Base-by-base conservation (phyloP, 92 coral and sea anemone genomes). In the Siderastrea radians region DNA sequence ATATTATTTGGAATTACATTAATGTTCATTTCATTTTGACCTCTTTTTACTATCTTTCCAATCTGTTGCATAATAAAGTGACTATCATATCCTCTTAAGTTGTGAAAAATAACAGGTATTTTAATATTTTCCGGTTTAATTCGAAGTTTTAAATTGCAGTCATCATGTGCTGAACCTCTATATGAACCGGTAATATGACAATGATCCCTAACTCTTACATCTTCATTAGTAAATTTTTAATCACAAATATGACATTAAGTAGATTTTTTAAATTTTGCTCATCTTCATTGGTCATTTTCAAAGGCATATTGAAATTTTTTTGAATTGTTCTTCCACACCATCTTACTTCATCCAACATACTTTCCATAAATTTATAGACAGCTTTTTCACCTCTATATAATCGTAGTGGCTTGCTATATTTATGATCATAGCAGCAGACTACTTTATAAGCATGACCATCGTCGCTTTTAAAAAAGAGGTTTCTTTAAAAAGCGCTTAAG, bases 1-100 rank as follows among this genome's bases (percentile, higher is more conserved):
- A 84, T 74, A 11, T 84, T 84, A 49, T 84, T 84, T 3, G 81
- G 81, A 1, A 84, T 72, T 0, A 4, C 80, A 58, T 84, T 84
- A 2, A 72, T 55, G 3, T 26, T 60, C 70, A 51, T 15, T 46
- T 84, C 12, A 7, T 67, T 49, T 68, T 48, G 49, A 44, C 11
- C 6, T 2, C 5, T 66, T 26, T 66, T 66, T 7, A 1, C 12
- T 19, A 68, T 6, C 7, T 68, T 13, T 43, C 72, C 72, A 26
- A 69, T 45, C 4, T 69, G 1, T 46, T 69, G 53, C 74, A 45
- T 69, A 9, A 69, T 69, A 5, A 69, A 69, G 6, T 47, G 74
- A 7, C 17, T 10, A 45, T 26, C 38, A 26, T 26, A 26, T 0
- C 38, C 38, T 69, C 53, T 11, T 1, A 69, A 7, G 47, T 69